Evolutionary conservation across 2,113 vertebrate species (phyloP), one percentile per base, ranked within the genome.

Genomic region (Hymenochirus boettgeri): DNA sequence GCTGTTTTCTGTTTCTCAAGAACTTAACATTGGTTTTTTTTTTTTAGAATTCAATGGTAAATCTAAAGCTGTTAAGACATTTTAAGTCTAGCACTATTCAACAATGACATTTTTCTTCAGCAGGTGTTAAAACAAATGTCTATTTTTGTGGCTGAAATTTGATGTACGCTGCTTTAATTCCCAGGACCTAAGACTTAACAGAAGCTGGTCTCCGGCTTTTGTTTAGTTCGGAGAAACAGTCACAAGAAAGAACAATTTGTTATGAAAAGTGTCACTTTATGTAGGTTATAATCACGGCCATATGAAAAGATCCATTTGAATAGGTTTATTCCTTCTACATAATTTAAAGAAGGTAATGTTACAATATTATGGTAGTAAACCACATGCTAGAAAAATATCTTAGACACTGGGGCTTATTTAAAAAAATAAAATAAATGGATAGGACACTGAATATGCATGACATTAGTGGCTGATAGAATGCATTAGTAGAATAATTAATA

Each of bases 231-330:
- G 46, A 21, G 46, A 21, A 19, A 22, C 22, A 42, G 10, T 48
- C 18, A 22, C 13, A 48, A 48, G 46, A 22, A 15, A 48, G 18
- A 22, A 35, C 29, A 57, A n/a, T 18, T 57, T 19, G 22, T 57
- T 33, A 35, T 57, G 37, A 57, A 37, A 57, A 57, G 18, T 57
- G 54, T 22, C 29, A 57, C 22, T 29, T 57, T 57, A 35, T 57
- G 19, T 35, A 24, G 29, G 13, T 35, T 8, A 29, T 35, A 56
- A 56, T 56, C 35, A 33, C 29, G 37, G 7, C 13, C 17, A 10
- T 35, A n/a, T 57, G 3, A 57, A 29, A 57, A 35, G 26, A 35
- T 31, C 37, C 9, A n/a, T n/a, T n/a, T n/a, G n/a, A n/a, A n/a
- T n/a, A n/a, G n/a, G n/a, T n/a, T n/a, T n/a, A n/a, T n/a, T n/a